Evolutionary conservation across 2,113 vertebrate species (phyloP), one percentile per base, ranked within the genome.

Genomic region (Lophius piscatorius): DNA sequence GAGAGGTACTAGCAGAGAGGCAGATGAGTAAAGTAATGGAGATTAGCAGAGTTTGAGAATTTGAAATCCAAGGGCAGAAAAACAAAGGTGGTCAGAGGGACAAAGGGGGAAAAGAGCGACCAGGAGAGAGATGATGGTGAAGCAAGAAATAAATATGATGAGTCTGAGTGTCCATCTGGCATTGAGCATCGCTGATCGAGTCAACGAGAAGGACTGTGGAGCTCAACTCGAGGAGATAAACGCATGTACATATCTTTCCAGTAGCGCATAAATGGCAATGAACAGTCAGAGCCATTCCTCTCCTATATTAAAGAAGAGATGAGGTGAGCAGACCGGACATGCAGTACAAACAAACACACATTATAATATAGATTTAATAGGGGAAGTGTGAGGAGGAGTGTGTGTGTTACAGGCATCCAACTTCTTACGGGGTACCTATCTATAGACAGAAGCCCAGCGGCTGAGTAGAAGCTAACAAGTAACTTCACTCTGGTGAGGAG

Each of bases 231-330:
- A 42, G 54, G 41, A 50, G 5, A 56, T 36, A 57, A 66, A 81
- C 70, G 39, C 63, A 50, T 68, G 57, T 44, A 41, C 45, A 21
- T 57, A 45, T 31, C 13, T 65, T 22, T 22, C 62, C 62, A 40
- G 21, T 55, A 26, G 63, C 40, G 63, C 70, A 55, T 73, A 54
- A 83, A 77, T 82, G 61, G 58, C 56, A 64, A 67, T 50, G 40
- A 67, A 48, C 54, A 44, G 20, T 47, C 17, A 23, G 49, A 29
- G 12, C 73, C 33, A 61, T 67, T 68, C 72, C 61, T 59, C 56
- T 70, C 62, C 62, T 41, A 57, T 39, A 57, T 33, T 64, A 61
- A 74, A 63, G 57, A n/a, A n/a, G n/a, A n/a, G n/a, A n/a, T n/a
- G 13, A 61, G 28, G 42, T 1, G 26, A 36, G 26, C 62, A 66